These are phyloP conservation scores for Campoplex capitator DNA, from an alignment of 2,888 invertebrate genomes.

Conservation along the genomic window DNA sequence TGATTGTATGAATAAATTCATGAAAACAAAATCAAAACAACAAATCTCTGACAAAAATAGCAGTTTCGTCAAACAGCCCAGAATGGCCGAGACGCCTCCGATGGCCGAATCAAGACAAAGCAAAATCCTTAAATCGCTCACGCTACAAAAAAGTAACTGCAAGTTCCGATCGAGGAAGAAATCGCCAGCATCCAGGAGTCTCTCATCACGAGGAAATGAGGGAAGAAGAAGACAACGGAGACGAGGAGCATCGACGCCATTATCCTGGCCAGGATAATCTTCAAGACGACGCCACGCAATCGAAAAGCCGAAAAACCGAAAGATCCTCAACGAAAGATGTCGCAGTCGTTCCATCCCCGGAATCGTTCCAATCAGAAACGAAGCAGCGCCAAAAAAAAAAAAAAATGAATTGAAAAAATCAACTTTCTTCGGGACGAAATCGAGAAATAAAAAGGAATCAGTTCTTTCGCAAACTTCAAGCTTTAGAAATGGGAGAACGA, in stretches of 20 bases:
- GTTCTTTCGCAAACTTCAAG: background rate
- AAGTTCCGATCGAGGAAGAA: conserved; percentile 29
- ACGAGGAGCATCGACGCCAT: conserved; percentile 13
- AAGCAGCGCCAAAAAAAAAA: background rate
- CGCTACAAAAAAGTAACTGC: conserved; percentile 35
- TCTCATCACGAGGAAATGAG: conserved; percentile 15
- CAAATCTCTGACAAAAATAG: conserved; percentile 42
- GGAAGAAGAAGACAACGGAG: conserved; percentile 19
- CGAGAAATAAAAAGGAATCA: background rate
- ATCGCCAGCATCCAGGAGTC: conserved; percentile 9
- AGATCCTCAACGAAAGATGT: conserved; percentile 24
- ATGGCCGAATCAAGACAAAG: background rate
- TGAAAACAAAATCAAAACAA: conserved; percentile 31
- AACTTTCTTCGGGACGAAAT: conserved; percentile 14
- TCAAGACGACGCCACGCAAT: conserved; percentile 8
- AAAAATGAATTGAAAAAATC: background rate
- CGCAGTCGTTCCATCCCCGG: conserved; percentile 36
- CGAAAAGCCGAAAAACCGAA: conserved; percentile 46
- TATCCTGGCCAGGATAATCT: conserved; percentile 37
- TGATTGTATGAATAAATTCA: conserved; percentile 34
- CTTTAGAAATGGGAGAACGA: conserved; percentile 26
- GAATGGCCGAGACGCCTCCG: conserved; percentile 4
- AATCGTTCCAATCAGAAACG: conserved; percentile 21
- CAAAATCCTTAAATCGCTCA: conserved; percentile 14
- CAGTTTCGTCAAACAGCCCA: conserved; percentile 46